phyloP scores from a whole-genome alignment of 2,113 vertebrate genomes.

The Gadus macrocephalus region DNA sequence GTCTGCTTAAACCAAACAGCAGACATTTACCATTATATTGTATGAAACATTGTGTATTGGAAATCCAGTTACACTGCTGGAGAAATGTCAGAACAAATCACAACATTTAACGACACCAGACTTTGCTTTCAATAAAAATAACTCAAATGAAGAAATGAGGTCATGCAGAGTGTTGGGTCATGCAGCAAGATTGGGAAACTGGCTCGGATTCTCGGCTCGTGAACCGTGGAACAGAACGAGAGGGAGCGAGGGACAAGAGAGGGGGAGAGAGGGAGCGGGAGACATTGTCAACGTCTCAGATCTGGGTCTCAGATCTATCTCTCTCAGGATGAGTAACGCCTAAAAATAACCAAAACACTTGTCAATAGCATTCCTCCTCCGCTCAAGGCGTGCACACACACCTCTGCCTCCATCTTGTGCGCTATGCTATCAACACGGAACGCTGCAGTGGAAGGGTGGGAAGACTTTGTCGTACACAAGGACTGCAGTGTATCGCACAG shows the following conservation, averaged over 20 bases:
- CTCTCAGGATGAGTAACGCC: constrained; percentile 42
- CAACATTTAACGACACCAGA: neutral
- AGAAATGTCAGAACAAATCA: neutral
- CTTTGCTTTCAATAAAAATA: neutral
- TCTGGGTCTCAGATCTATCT: constrained; percentile 48
- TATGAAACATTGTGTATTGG: no score
- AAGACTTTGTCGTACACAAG: neutral
- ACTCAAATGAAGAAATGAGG: constrained; percentile 10
- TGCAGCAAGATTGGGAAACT: constrained; percentile 47
- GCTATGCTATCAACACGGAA: no score
- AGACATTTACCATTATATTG: no score
- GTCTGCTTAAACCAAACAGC: no score
- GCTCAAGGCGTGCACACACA: constrained; percentile 26
- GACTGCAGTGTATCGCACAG: neutral
- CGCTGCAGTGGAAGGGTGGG: neutral
- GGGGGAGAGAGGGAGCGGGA: constrained; percentile 7
- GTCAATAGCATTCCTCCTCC: constrained; percentile 45
- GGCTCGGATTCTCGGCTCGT: constrained; percentile 19
- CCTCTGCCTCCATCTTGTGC: no score
- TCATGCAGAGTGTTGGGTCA: constrained; percentile 44
- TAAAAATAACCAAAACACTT: constrained; percentile 58
- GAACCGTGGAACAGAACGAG: constrained; percentile 29
- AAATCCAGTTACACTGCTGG: no score
- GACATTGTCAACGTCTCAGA: constrained; percentile 41
- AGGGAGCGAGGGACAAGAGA: constrained; percentile 33